Base-by-base conservation (phyloP, 2,113 vertebrate species). In the Baryphthengus martii region DNA sequence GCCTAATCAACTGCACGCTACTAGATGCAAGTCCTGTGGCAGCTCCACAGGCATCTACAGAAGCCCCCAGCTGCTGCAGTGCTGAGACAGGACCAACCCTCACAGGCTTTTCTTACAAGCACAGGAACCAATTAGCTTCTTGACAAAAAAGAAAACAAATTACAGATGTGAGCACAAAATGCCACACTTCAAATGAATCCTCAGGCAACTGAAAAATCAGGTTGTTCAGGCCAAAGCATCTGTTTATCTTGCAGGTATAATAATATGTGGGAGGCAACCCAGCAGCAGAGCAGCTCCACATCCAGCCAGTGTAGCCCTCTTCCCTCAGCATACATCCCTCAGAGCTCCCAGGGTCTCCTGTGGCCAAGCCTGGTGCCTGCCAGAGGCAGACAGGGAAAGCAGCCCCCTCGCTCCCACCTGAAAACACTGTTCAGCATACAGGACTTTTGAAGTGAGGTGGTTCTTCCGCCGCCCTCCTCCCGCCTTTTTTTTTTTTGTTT, bases 261-360 rank as follows among this genome's bases (percentile, higher is more conserved):
- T 53, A 61, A 40, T 1, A 50, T 0, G 2, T 9, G n/a, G 25
- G 59, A 26, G 55, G 15, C 7, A 31, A 68, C 3, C 23, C 31
- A 24, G 66, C 31, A 55, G 45, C n/a, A 61, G 72, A 62, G 15
- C 35, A 33, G 71, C 45, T 66, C 50, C 39, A 12, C 8, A 6
- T 11, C 17, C 65, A 71, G 39, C 6, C 58, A 25, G 1, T 0
- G 12, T 58, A 78, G 52, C 31, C 52, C 39, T 37, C 35, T 72
- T 1, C 11, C 21, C 24, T 28, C 0, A 1, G 31, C 62, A 40
- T 5, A 21, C 1, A 1, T 49, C 61, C 40, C 25, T 23, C 1
- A 2, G 14, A 39, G 12, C 5, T 63, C 56, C 72, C 65, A 71
- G 14, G 23, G 15, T 17, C 29, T 33, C 29, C 44, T 1, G 5